Conservation (phyloP, 2,888 invertebrate genomes). For the Pomacea canaliculata region DNA sequence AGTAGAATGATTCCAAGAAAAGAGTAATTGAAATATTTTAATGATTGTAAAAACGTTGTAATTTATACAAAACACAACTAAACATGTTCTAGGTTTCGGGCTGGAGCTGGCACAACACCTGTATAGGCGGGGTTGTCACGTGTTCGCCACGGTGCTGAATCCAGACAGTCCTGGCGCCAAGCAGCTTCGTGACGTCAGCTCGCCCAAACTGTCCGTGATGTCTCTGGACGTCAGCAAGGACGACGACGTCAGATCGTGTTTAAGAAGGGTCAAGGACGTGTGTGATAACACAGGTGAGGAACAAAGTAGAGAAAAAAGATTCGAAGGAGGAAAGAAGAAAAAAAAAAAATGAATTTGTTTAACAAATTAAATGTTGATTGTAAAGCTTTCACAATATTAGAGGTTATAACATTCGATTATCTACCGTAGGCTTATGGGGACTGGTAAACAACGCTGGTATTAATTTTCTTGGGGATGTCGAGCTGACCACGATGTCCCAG, state of each 20-base stretch:
- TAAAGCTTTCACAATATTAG: too few relatives aligned
- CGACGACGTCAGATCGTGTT: conserved; percentile 12
- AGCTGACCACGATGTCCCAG: conserved; percentile 87
- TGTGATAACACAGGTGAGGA: conserved; percentile 17
- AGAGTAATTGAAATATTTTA: too few relatives aligned
- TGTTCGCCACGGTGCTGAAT: conserved; percentile 28
- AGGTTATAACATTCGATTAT: too few relatives aligned
- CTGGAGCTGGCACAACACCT: conserved; percentile 24
- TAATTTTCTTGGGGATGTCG: conserved; percentile 90
- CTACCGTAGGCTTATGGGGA: conserved; percentile 81
- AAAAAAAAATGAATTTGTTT: not conserved
- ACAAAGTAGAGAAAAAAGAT: too few relatives aligned
- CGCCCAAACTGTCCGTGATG: not conserved
- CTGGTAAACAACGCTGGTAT: conserved; percentile 92
- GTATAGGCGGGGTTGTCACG: conserved; percentile 17
- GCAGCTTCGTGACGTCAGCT: not conserved
- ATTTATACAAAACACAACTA: too few relatives aligned
- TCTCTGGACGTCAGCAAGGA: not conserved
- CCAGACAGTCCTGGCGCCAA: not conserved
- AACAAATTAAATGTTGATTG: not conserved
- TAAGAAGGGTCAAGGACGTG: conserved; percentile 18
- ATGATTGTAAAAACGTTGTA: too few relatives aligned
- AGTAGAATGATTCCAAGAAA: too few relatives aligned
- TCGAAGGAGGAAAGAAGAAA: not conserved
- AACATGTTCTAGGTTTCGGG: conserved; percentile 24